Conservation (phyloP, 2,113 vertebrate genomes). For the Mirounga angustirostris region DNA sequence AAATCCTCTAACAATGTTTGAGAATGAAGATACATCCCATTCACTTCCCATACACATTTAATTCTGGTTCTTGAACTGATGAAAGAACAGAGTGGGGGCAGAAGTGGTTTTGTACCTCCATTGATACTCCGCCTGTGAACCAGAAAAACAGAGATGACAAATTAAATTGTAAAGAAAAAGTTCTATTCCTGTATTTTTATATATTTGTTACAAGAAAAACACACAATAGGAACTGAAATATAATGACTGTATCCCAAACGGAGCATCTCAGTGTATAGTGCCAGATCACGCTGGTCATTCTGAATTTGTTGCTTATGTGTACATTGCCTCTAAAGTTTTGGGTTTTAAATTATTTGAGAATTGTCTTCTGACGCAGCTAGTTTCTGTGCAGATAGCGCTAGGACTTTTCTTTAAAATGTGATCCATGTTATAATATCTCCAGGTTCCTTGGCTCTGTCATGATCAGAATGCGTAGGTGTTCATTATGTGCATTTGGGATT, state of each 20-base stretch:
- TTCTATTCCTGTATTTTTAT: not conserved
- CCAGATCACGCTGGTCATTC: not conserved
- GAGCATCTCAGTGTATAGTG: accelerated
- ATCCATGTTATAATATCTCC: not conserved
- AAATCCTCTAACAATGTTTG: not conserved
- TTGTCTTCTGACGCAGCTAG: not conserved
- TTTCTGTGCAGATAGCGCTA: not conserved
- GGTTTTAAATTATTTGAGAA: not conserved
- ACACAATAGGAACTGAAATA: not conserved
- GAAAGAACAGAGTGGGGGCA: not conserved
- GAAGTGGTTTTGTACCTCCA: not conserved
- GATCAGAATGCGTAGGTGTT: slow-evolving; percentile 55
- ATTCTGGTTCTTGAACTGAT: not conserved
- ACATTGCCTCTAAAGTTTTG: not conserved
- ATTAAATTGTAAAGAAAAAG: not conserved
- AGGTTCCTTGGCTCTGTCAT: slow-evolving; percentile 44
- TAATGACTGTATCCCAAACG: not conserved
- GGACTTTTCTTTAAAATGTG: slow-evolving; percentile 34
- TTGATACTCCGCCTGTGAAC: not conserved
- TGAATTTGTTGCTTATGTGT: not conserved
- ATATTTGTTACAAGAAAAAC: not conserved
- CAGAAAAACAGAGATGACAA: not conserved
- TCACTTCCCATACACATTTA: not conserved
- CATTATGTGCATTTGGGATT: slow-evolving; percentile 58
- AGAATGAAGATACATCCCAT: not conserved